These are phyloP conservation scores for Palythoa grandiflora DNA, from an alignment of 92 coral and sea anemone species.

Conservation along the genomic window DNA sequence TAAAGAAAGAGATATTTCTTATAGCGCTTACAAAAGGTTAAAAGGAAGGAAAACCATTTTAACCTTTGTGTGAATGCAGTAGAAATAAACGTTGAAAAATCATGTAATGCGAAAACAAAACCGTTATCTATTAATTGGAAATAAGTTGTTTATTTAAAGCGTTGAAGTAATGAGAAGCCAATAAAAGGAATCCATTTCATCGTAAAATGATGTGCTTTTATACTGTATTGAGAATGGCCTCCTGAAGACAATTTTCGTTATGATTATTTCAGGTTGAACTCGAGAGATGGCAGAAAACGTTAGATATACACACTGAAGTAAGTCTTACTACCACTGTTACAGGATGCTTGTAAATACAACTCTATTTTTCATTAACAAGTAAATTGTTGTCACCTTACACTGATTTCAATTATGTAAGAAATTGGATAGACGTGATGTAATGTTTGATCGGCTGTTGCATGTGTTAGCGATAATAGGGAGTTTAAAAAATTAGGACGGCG, in stretches of 20 bases:
- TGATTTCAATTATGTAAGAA: neutral
- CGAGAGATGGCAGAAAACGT: conserved; percentile 95
- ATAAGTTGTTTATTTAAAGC: no score
- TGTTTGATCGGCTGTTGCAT: neutral
- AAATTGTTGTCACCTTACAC: neutral
- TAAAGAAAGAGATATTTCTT: no score
- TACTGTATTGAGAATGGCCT: no score
- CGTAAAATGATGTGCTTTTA: no score
- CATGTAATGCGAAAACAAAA: no score
- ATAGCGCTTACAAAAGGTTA: no score
- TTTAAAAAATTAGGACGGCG: no score
- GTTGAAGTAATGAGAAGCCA: neutral
- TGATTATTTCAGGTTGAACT: conserved; percentile 72
- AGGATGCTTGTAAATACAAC: neutral
- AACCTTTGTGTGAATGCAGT: no score
- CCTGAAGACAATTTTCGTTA: neutral
- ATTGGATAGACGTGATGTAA: neutral
- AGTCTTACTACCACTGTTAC: neutral
- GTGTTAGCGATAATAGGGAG: neutral
- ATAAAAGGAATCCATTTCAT: neutral
- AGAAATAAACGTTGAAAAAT: no score
- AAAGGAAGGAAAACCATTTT: no score
- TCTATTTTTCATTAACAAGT: neutral
- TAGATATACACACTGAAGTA: conserved; percentile 94
- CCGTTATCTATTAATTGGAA: no score